Evolutionary conservation across 2,888 invertebrate species (phyloP).

Genomic region (Tenthredo livida): DNA sequence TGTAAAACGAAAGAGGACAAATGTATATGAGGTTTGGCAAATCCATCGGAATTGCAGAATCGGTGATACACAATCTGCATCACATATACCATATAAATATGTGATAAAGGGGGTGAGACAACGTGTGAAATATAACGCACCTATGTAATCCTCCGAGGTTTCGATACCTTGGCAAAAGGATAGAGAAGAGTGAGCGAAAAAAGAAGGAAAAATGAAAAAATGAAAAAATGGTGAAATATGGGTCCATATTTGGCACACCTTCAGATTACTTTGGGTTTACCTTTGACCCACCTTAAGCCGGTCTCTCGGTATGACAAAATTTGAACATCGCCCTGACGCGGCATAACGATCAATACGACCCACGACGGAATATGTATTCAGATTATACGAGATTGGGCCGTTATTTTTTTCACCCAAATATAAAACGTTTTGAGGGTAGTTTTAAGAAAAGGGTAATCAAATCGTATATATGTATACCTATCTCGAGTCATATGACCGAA

Average conservation of each 20-base stretch:
- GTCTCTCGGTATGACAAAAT: conserved; percentile 14
- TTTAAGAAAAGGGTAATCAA: background rate
- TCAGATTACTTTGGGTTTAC: conserved; percentile 31
- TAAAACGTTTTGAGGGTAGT: conserved; percentile 5
- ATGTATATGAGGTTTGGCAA: background rate
- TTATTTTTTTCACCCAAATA: background rate
- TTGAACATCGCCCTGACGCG: conserved; percentile 25
- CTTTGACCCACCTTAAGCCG: conserved; percentile 40
- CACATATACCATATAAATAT: background rate
- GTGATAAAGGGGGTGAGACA: background rate
- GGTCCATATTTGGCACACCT: conserved; percentile 16
- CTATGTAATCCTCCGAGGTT: conserved; percentile 43
- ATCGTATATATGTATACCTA: background rate
- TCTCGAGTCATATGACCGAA: background rate
- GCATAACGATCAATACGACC: conserved; percentile 35
- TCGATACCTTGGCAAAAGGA: background rate
- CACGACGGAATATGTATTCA: conserved; percentile 30
- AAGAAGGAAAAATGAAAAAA: background rate
- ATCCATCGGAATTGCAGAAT: background rate
- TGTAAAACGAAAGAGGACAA: background rate
- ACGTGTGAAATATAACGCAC: conserved; percentile 27
- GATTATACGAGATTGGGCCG: conserved; percentile 22
- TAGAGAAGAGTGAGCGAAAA: no score
- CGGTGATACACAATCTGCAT: no score
- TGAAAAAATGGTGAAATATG: background rate